Evolutionary conservation across 2,888 invertebrate genomes (phyloP).

Genomic region (Caenorhabditis macrosperma): DNA sequence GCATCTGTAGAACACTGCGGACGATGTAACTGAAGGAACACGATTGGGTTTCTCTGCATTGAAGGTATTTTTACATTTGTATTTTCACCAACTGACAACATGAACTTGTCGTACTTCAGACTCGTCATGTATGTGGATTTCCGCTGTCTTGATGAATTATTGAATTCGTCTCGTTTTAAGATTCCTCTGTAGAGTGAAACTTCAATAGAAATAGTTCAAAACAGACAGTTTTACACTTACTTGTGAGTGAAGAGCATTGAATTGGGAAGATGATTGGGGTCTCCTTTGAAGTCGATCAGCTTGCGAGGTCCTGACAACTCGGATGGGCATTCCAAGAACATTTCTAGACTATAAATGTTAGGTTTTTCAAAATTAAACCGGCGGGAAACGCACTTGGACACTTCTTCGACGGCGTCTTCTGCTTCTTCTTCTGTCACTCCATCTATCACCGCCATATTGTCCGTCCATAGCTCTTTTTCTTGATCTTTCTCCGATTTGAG

Average conservation of each 20-base stretch:
- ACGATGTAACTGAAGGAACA: constrained; percentile 21
- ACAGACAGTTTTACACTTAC: constrained; percentile 3
- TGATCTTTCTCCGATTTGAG: background rate
- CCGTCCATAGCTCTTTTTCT: constrained; percentile 18
- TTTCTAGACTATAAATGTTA: constrained; percentile 24
- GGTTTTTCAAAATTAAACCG: background rate
- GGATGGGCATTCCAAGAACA: constrained; percentile 16
- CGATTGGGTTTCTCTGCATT: background rate
- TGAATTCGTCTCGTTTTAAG: constrained; percentile 2
- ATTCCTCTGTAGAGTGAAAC: constrained; percentile 14
- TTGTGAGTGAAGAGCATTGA: constrained; percentile 24
- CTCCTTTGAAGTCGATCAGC: constrained; percentile 24
- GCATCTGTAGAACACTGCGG: constrained; percentile 10
- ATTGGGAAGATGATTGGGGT: background rate
- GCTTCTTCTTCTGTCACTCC: constrained; percentile 18
- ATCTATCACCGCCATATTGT: background rate
- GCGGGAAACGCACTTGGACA: constrained; percentile 20
- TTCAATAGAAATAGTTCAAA: background rate
- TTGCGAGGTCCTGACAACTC: background rate
- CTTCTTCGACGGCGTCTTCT: constrained; percentile 14
- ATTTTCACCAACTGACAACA: background rate
- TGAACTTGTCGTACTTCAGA: constrained; percentile 47
- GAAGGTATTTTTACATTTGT: background rate
- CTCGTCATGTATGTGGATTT: constrained; percentile 45
- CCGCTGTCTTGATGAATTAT: constrained; percentile 20